Conservation (phyloP, 2,888 invertebrate species). For the Drosophila demipolita region DNA sequence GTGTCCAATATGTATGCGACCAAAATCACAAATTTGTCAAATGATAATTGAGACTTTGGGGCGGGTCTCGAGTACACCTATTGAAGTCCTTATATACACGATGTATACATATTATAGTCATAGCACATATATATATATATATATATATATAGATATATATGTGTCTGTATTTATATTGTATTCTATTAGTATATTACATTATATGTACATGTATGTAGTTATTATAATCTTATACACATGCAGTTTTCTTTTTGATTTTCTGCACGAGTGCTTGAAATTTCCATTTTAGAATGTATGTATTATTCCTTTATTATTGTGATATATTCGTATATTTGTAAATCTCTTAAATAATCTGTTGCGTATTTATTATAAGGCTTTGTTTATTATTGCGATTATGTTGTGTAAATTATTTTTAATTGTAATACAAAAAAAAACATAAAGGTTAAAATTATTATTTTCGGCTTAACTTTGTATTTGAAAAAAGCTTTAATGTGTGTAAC, state of each 20-base stretch:
- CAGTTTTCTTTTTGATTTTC: slow-evolving; percentile 40
- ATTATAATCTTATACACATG: slow-evolving; percentile 45
- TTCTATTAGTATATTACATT: slow-evolving; percentile 38
- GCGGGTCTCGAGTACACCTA: slow-evolving; percentile 12
- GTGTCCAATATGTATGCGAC: slow-evolving; percentile 94
- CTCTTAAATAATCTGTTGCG: slow-evolving; percentile 77
- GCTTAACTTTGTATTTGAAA: slow-evolving; percentile 57
- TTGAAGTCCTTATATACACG: slow-evolving; percentile 60
- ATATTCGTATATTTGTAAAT: slow-evolving; percentile 78
- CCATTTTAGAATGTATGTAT: slow-evolving; percentile 78
- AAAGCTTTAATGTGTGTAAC: slow-evolving; percentile 72
- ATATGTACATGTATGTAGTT: slow-evolving; percentile 18
- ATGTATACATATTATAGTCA: slow-evolving; percentile 56
- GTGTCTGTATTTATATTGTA: slow-evolving; percentile 31
- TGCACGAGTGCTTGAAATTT: slow-evolving; percentile 66
- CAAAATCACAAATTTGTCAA: slow-evolving; percentile 91
- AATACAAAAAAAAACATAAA: slow-evolving; percentile 28
- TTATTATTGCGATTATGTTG: slow-evolving; percentile 43
- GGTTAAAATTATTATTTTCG: slow-evolving; percentile 19
- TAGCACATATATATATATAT: slow-evolving; percentile 35
- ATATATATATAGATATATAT: slow-evolving; percentile 15
- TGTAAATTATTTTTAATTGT: slow-evolving; percentile 40
- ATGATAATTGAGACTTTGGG: slow-evolving; percentile 85
- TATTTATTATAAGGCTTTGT: slow-evolving; percentile 71
- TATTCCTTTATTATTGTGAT: slow-evolving; percentile 83